Conservation (phyloP, 53 echinoderm and acorn worm genomes). For the Paracentrotus lividus region DNA sequence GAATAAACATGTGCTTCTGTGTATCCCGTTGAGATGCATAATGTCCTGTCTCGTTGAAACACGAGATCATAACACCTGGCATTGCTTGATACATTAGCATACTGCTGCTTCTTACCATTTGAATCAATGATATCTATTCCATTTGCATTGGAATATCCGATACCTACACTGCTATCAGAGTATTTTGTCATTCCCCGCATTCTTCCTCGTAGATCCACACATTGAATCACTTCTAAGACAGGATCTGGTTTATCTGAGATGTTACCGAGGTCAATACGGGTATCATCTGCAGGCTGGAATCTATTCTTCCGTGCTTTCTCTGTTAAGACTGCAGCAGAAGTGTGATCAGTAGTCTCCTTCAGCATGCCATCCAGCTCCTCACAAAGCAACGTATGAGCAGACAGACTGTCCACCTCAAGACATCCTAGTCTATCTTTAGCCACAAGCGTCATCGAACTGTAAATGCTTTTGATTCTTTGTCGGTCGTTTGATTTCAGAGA, state of each 20-base stretch:
- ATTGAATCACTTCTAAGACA: too few relatives aligned
- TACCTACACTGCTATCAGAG: neutral
- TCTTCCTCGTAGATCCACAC: neutral
- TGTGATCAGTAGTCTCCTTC: neutral
- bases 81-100: neutral
- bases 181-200: neutral
- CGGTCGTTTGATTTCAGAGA: neutral
- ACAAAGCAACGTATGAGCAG: conserved; percentile 17
- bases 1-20: neutral
- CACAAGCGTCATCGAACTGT: neutral
- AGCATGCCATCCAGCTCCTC: neutral
- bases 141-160: neutral
- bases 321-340: neutral
- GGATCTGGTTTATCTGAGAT: neutral
- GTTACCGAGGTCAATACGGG: neutral
- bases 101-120: neutral
- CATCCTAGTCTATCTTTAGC: neutral
- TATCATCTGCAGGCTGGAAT: neutral
- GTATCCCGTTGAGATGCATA: neutral
- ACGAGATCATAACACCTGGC: neutral
- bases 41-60: conserved; percentile 25
- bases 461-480: conserved; percentile 1
- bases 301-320: neutral
- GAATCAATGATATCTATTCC: conserved; percentile 5
- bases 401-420: neutral